Conservation (phyloP, 1,140 invertebrate genomes). For the Zaprionus taronus region DNA sequence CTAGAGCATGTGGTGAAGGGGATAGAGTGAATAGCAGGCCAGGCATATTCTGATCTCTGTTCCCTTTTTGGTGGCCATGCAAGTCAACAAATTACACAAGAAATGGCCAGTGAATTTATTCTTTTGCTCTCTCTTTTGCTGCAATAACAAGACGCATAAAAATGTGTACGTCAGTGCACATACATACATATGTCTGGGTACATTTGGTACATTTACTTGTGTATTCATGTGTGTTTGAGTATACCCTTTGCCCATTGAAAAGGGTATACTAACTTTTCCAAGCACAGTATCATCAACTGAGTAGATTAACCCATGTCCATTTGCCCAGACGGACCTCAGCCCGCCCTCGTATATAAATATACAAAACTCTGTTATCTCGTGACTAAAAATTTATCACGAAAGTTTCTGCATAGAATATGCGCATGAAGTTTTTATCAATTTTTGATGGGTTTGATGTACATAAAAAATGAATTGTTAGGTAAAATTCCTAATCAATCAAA, state of each 20-base stretch:
- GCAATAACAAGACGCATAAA: conserved; percentile 34
- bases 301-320: not conserved
- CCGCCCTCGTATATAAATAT: too few relatives aligned
- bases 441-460: too few relatives aligned
- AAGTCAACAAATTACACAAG: conserved; percentile 49
- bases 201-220: conserved; percentile 9
- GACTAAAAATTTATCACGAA: not conserved
- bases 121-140: not conserved
- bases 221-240: conserved; percentile 1
- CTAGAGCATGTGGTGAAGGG: not conserved
- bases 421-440: not conserved
- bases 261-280: not conserved
- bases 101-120: conserved; percentile 33
- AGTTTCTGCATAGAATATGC: not conserved
- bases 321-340: too few relatives aligned
- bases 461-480: too few relatives aligned
- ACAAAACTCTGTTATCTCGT: too few relatives aligned
- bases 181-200: not conserved
- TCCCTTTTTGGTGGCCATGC: conserved; percentile 27
- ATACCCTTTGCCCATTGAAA: not conserved
- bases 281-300: not conserved
- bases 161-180: conserved; percentile 9
- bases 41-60: conserved; percentile 12
- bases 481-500: not conserved
- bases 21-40: not conserved